Base-by-base conservation (phyloP, 1,140 invertebrate species). In the Drosophila oshimai region DNA sequence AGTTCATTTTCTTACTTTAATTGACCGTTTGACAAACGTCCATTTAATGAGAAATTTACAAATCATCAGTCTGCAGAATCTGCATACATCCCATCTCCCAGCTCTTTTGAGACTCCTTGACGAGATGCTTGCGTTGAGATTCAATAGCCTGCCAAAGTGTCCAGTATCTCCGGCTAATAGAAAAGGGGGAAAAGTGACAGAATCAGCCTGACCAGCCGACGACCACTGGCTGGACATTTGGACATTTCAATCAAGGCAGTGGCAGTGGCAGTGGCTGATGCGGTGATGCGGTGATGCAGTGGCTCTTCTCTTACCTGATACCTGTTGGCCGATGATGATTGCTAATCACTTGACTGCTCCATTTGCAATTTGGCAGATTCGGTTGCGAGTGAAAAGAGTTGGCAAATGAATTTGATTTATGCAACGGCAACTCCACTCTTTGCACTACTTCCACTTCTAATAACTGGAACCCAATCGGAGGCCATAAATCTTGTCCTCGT, bases 361-460 rank as follows among this genome's bases (percentile, higher is more conserved):
- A 81, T 80, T 80, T 80, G 24, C 17, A 47, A 13, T 7, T 17
- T 17, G 33, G 10, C 42, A 41, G 58, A 31, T 50, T 37, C 15
- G 44, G 26, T n/a, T 9, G 7, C n/a, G n/a, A 65, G 64, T 39
- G 49, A 69, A 69, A 69, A 57, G 53, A 41, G 41, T 69, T 47
- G 36, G 70, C 62, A 70, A 84, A 83, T 84, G 79, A 74, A 81
- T 83, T 83, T 83, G 79, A 83, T 83, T 83, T 84, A 83, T 83
- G 79, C 79, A 84, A 84, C 74, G 62, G 69, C 74, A 77, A 37
- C 44, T 64, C 18, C 18, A 15, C 20, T 29, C 41, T 67, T 24
- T 44, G 41, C 9, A 44, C 39, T 42, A 42, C 62, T 55, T 57
- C 71, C 31, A 65, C 64, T 71, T 71, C 79, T 74, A 71, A 74